These are phyloP conservation scores for Brachyhypopomus gauderio DNA, from an alignment of 2,113 vertebrate genomes.

Conservation along the genomic window DNA sequence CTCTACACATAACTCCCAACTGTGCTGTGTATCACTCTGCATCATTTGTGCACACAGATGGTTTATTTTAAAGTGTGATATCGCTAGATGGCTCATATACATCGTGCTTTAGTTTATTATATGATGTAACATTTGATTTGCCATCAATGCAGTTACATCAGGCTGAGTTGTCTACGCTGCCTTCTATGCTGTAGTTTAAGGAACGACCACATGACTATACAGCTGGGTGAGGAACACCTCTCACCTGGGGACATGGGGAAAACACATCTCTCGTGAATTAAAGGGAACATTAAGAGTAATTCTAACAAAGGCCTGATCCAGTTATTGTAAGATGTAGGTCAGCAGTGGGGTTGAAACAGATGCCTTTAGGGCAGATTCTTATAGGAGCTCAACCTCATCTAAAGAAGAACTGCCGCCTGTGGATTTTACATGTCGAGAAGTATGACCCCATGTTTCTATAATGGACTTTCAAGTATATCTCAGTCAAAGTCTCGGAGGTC, in stretches of 20 bases:
- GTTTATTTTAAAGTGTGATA: too few relatives aligned
- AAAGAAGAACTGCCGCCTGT: constrained; percentile 24
- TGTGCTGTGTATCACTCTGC: too few relatives aligned
- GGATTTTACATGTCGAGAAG: constrained; percentile 38
- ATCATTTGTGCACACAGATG: too few relatives aligned
- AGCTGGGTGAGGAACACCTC: neutral
- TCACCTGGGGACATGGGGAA: neutral
- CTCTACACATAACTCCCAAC: too few relatives aligned
- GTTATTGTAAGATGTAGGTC: constrained; percentile 32
- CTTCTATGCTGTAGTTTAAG: too few relatives aligned
- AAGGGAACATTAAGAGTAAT: neutral
- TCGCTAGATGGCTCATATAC: too few relatives aligned
- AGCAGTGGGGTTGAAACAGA: constrained; percentile 8
- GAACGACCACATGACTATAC: neutral
- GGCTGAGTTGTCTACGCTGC: too few relatives aligned
- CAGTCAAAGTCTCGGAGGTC: constrained; percentile 12
- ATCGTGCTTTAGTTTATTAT: too few relatives aligned
- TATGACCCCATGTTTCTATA: constrained; percentile 29
- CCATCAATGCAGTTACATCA: too few relatives aligned
- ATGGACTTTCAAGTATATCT: constrained; percentile 32
- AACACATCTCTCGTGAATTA: neutral
- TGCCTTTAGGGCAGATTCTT: constrained; percentile 18
- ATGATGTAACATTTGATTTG: too few relatives aligned
- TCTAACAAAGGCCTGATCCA: constrained; percentile 18
- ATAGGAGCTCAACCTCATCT: constrained; percentile 34